phyloP scores from a whole-genome alignment of 2,888 invertebrate species.

The Nomada lathburiana region DNA sequence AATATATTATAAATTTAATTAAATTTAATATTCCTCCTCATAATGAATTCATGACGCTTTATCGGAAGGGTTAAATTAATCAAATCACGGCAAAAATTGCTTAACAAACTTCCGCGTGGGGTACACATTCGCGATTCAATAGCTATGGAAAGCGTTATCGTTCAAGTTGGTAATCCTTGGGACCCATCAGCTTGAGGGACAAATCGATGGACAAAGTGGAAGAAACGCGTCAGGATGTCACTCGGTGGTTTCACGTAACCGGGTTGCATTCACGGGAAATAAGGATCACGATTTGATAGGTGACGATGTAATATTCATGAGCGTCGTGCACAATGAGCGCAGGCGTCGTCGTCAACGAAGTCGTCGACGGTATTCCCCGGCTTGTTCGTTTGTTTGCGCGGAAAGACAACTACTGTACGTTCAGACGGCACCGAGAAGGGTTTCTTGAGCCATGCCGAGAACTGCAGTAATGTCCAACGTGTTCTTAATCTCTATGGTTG shows the following conservation, averaged over 20 bases:
- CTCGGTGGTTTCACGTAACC: conserved; percentile 23
- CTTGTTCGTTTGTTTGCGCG: conserved; percentile 47
- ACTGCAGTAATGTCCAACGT: conserved; percentile 32
- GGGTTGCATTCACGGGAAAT: conserved; percentile 46
- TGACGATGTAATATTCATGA: conserved; percentile 79
- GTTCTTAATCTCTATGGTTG: conserved; percentile 45
- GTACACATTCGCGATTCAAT: no score
- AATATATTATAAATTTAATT: no score
- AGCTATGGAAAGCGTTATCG: background rate
- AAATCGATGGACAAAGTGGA: conserved; percentile 66
- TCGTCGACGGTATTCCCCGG: conserved; percentile 38
- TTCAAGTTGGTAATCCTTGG: conserved; percentile 50
- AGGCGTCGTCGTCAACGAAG: conserved; percentile 70
- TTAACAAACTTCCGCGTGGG: no score
- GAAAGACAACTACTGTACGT: conserved; percentile 63
- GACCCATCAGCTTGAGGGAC: conserved; percentile 32
- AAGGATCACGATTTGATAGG: conserved; percentile 77
- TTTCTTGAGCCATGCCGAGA: conserved; percentile 64
- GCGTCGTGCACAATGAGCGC: conserved; percentile 64
- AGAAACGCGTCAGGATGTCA: conserved; percentile 49
- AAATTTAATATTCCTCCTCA: no score
- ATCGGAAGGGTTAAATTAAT: no score
- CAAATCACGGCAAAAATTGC: no score
- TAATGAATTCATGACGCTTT: no score
- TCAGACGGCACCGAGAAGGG: conserved; percentile 57